Evolutionary conservation across 2,797 vertebrate species (phyloP), one percentile per base, ranked within the genome.

Genomic region (Hemitrygon akajei): DNA sequence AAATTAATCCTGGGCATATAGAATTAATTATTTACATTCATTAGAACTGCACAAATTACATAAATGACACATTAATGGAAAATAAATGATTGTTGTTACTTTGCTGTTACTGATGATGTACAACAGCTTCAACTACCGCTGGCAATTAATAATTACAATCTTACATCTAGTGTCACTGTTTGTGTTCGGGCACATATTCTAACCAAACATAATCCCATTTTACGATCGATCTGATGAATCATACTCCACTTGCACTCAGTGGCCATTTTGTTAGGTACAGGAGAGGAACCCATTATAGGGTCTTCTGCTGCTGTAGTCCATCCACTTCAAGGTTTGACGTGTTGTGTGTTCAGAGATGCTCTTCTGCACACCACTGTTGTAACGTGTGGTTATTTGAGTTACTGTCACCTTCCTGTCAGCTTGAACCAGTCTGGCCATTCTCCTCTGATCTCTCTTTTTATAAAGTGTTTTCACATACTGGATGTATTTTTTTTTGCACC

Each of bases 11-110:
- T 89, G 60, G 60, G 9, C 18, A 16, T 58, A 37, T 69, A 69
- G 18, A 89, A 89, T 37, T 69, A 89, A 89, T 89, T 69, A 37
- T 5, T 22, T 22, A 18, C n/a, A 89, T 69, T 89, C 66, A 34
- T 69, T 22, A 37, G 18, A 69, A 69, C n/a, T 69, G 63, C 37
- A 37, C 66, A 34, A 1, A 89, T 89, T 34, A 89, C 10, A 22
- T 34, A 69, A 69, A 89, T 89, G 60, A 63, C 63, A 34, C 86
- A 89, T 69, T 89, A 89, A 69, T 25, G 34, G 86, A 89, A 89
- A 89, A 34, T 89, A 22, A 89, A 89, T 89, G n/a, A 89, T n/a
- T 34, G 16, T 22, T 69, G 63, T 89, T 20, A n/a, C 18, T 0
- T 63, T 69, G n/a, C 34, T 89, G 34, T 7, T 69, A 22, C 63